Evolutionary conservation across 2,888 invertebrate species (phyloP).

Genomic region (Netelia fuscicornis): DNA sequence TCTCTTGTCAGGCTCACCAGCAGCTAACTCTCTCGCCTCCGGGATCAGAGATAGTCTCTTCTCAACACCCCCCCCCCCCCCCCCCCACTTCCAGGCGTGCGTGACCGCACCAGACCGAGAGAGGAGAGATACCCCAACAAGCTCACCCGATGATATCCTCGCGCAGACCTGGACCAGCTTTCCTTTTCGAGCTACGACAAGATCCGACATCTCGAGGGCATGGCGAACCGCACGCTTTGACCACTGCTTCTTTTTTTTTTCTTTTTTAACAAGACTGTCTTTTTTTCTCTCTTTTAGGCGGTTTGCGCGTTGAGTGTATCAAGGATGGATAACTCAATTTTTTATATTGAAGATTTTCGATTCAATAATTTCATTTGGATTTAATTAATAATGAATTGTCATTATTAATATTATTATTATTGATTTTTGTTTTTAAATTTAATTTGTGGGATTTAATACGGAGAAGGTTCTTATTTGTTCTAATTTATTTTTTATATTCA

Average conservation of each 20-base stretch:
- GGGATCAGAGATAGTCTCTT: slow-evolving; percentile 28
- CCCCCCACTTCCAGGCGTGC: slow-evolving; percentile 41
- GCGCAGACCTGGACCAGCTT: slow-evolving; percentile 33
- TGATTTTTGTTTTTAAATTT: neutral
- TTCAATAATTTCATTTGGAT: neutral
- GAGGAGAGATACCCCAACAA: slow-evolving; percentile 20
- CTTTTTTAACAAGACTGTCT: too few relatives aligned
- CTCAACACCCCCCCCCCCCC: neutral
- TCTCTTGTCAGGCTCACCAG: slow-evolving; percentile 38
- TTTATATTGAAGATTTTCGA: neutral
- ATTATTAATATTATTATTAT: neutral
- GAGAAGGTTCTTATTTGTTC: neutral
- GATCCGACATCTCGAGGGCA: slow-evolving; percentile 44
- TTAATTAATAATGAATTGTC: neutral
- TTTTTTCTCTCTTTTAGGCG: slow-evolving; percentile 1
- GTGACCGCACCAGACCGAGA: slow-evolving; percentile 37
- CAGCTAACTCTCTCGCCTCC: slow-evolving; percentile 54
- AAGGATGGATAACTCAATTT: neutral
- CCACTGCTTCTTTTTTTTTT: slow-evolving; percentile 3
- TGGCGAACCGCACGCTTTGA: slow-evolving; percentile 1
- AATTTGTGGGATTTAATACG: too few relatives aligned
- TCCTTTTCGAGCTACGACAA: slow-evolving; percentile 36
- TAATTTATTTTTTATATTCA: neutral
- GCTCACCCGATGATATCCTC: slow-evolving; percentile 33
- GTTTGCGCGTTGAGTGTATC: slow-evolving; percentile 13